A percentile compares a stretch with the other conserved stretches of the same genome.
Evolutionary conservation across 2,888 invertebrate species (phyloP).

Genomic region (Patella pellucida): DNA sequence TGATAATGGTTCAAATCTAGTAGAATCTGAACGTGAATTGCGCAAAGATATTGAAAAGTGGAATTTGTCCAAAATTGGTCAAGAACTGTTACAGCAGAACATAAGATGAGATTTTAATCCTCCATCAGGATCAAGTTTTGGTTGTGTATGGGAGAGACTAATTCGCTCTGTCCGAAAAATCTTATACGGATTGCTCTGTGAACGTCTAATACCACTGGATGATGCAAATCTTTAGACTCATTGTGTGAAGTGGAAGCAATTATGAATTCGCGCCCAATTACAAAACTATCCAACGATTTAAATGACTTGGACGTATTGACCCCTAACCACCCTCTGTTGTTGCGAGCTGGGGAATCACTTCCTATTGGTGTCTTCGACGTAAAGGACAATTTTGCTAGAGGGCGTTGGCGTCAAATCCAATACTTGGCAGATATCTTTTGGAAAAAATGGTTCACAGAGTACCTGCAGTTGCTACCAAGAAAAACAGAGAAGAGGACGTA

Average conservation of each 20-base stretch:
- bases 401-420: too few relatives aligned
- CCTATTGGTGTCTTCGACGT: background rate
- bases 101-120: constrained; percentile 21
- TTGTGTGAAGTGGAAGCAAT: constrained; percentile 13
- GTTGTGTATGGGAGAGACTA: constrained; percentile 25
- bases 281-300: background rate
- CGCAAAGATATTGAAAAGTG: too few relatives aligned
- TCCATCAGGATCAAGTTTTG: constrained; percentile 20
- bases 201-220: background rate
- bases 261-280: constrained; percentile 12
- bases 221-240: background rate
- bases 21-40: too few relatives aligned
- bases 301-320: constrained; percentile 19
- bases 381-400: too few relatives aligned
- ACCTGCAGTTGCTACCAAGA: too few relatives aligned
- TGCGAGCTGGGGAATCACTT: background rate
- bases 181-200: background rate
- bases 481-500: too few relatives aligned
- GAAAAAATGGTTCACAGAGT: too few relatives aligned
- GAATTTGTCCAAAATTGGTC: too few relatives aligned
- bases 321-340: constrained; percentile 11
- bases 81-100: background rate
- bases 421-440: too few relatives aligned
- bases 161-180: constrained; percentile 7
- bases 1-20: too few relatives aligned